Evolutionary conservation across 2,888 invertebrate genomes (phyloP), one percentile per base, ranked within the genome.

Genomic region (Cantharis rufa): DNA sequence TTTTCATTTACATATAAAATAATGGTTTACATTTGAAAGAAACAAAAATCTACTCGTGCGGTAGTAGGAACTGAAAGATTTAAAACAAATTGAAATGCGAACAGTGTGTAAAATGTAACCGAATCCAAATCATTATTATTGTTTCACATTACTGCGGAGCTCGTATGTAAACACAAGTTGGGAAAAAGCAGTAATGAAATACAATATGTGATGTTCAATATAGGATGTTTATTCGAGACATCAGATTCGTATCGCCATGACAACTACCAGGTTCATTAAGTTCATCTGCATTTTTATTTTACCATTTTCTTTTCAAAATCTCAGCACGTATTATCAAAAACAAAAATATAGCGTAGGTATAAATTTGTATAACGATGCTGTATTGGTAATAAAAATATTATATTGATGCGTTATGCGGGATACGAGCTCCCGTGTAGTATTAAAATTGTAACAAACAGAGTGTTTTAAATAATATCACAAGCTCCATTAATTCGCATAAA

Each of bases 401-500:
- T 21, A 66, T 66, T 21, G 24, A 66, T 66, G 18, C 15, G 63
- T 63, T n/a, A 21, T 66, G 18, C 64, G 16, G 24, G 10, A 28
- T 28, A 15, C 28, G 28, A 32, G 32, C 7, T 61, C 3, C 15
- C 21, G 16, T 62, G 15, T 18, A 62, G 11, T 69, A 66, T 66
- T n/a, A 24, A 66, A 66, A 21, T 66, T 66, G 24, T 69, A 74
- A 68, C 68, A 77, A 78, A 75, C 74, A 72, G 76, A 73, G 80
- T 81, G 82, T 82, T 82, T 83, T 82, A 83, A 82, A 82, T 80
- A 82, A 82, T 82, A 87, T 87, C 87, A 87, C 85, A 87, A 85
- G 87, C 86, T 85, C 87, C 87, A 87, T 87, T 87, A 87, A 87
- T 86, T 87, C 86, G 83, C 84, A 84, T 86, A 84, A 86, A 87